Base-by-base conservation (phyloP, 2,888 invertebrate genomes). In the Luperina testacea region DNA sequence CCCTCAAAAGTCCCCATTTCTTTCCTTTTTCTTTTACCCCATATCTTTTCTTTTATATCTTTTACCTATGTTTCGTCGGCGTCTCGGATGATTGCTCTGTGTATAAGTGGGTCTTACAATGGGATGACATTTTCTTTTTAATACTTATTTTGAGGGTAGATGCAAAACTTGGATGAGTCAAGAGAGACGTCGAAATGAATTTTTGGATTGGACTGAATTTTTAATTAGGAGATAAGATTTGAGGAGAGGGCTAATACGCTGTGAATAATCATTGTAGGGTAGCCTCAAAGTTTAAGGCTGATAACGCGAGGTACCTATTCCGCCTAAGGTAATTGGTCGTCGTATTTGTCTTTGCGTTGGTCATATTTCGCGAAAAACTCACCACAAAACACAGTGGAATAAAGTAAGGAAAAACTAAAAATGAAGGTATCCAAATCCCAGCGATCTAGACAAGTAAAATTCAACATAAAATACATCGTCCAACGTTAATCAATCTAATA, bases 31-130 rank as follows among this genome's bases (percentile, higher is more conserved):
- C 87, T 86, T 90, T 88, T 86, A 82, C 83, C 81, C 78, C 86
- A 82, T 83, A 86, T 89, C 90, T 92, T 93, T 93, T 91, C 91
- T 92, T 91, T 92, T 92, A 84, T 84, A 89, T 89, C 85, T 88
- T 89, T 86, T 90, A 86, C 82, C 79, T 91, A 89, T 89, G 88
- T 89, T 90, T 86, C 87, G 88, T 87, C 89, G 93, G 91, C 92
- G 93, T 94, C 94, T 92, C 93, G 91, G 93, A 89, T 94, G 94
- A 94, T 94, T 94, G 93, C 93, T 91, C 90, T 86, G 90, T 92
- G 90, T 87, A 90, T 91, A 92, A 93, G 93, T 92, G 93, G 90
- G 77, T 83, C 89, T 88, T 87, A 90, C 89, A 92, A 92, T 90
- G 89, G 92, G 88, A 92, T 79, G 89, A 87, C 91, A 90, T 94